Evolutionary conservation across 2,888 invertebrate genomes (phyloP).

Genomic region (Halocaridina rubra): DNA sequence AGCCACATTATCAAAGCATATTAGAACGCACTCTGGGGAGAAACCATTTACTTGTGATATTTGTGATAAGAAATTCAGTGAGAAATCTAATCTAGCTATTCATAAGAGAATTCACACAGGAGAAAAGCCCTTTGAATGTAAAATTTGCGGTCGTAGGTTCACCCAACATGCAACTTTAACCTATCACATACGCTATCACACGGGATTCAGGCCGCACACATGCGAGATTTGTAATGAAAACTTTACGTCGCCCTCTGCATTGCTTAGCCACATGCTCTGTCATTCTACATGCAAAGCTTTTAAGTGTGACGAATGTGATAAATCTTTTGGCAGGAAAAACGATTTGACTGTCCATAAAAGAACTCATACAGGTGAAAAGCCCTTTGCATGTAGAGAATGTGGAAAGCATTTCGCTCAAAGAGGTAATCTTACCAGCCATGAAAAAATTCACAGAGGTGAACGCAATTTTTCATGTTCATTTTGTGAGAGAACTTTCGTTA

Average conservation of each 20-base stretch:
- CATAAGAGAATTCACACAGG: constrained; percentile 9
- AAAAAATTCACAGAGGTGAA: not conserved
- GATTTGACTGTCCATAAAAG: not conserved
- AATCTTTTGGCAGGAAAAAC: constrained; percentile 5
- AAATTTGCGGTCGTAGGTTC: constrained; percentile 17
- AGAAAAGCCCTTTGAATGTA: constrained; percentile 4
- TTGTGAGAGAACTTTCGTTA: not conserved
- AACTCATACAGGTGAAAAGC: constrained; percentile 5
- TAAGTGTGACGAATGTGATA: constrained; percentile 24
- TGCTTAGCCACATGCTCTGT: not conserved
- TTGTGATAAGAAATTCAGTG: constrained; percentile 20
- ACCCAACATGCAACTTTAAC: not conserved
- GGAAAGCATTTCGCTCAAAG: constrained; percentile 16
- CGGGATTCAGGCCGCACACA: not conserved
- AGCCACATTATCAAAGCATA: not conserved
- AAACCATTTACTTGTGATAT: constrained; percentile 16
- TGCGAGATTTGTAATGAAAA: constrained; percentile 21
- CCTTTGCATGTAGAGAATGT: constrained; percentile 25
- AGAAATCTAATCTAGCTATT: not conserved
- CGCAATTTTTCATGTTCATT: not conserved
- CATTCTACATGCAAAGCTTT: constrained; percentile 5
- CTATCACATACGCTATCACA: not conserved
- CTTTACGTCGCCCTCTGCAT: not conserved
- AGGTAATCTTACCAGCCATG: not conserved
- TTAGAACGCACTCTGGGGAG: not conserved